Percentiles rank a stretch among this genome's conserved stretches.
Conservation (phyloP, 2,113 vertebrate species). For the Microcebus lehilahytsara region DNA sequence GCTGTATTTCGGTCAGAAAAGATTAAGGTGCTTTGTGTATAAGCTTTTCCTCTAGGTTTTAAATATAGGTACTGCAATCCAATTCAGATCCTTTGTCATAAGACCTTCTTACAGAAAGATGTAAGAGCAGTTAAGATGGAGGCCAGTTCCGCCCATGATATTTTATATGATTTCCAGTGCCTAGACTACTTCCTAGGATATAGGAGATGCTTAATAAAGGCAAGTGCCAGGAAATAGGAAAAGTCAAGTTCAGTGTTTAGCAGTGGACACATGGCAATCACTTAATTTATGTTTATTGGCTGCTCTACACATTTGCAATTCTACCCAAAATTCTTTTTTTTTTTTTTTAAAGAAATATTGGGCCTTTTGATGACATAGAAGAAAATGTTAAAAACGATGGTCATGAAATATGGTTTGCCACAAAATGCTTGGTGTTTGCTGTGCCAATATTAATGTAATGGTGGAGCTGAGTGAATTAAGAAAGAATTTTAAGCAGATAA, state of each 20-base stretch:
- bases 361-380: constrained; percentile 15
- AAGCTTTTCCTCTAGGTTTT: constrained; percentile 40
- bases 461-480: neutral
- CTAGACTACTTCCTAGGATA: neutral
- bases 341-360: neutral
- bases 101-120: neutral
- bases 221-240: neutral
- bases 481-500: neutral
- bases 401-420: neutral
- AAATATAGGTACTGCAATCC: constrained; percentile 17
- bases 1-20: constrained; percentile 40
- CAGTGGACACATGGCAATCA: neutral
- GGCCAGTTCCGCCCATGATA: neutral
- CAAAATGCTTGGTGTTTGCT: neutral
- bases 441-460: neutral
- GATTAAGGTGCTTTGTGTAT: neutral
- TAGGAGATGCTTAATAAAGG: neutral
- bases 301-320: neutral
- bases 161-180: neutral
- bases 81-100: neutral
- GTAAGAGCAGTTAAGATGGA: neutral
- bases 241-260: neutral
- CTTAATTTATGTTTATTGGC: neutral
- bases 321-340: neutral
- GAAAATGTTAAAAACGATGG: neutral